Evolutionary conservation across 1,140 invertebrate genomes (phyloP).

Genomic region (Macrotrachela quadricornifera): DNA sequence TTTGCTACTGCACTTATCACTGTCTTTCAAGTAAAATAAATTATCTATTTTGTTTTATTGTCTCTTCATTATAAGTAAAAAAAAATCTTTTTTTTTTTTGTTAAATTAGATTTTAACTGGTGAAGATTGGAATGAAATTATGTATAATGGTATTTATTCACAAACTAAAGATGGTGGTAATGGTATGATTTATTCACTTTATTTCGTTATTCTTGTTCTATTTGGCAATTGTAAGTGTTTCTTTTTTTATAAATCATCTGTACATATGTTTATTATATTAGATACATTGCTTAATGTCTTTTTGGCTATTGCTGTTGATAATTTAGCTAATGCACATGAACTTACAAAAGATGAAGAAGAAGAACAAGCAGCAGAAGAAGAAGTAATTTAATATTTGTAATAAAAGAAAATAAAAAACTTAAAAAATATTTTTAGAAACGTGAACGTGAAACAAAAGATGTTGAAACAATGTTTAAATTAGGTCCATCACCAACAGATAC

Average conservation of each 20-base stretch:
- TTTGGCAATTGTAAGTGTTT: conserved; percentile 71
- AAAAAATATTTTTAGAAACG: too few species aligned
- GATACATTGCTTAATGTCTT: conserved; percentile 97
- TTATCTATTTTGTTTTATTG: neutral
- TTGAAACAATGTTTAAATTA: too few species aligned
- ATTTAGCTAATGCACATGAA: conserved; percentile 98
- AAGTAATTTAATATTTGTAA: conserved; percentile 8
- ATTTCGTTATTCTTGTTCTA: conserved; percentile 95
- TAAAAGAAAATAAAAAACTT: too few species aligned
- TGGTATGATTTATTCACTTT: conserved; percentile 88
- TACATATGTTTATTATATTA: conserved; percentile 12
- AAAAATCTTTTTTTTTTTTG: too few species aligned
- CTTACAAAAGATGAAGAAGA: conserved; percentile 96
- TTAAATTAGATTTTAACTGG: conserved; percentile 74
- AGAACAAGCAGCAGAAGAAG: conserved; percentile 50
- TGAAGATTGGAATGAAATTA: conserved; percentile 99
- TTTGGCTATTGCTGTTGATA: conserved; percentile 99
- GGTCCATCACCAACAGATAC: too few species aligned
- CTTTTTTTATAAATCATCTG: neutral
- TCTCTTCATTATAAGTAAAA: too few species aligned
- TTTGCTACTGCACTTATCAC: conserved; percentile 97
- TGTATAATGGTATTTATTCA: conserved; percentile 93
- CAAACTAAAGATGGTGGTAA: conserved; percentile 60
- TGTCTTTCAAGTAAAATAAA: conserved; percentile 71
- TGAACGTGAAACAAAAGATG: too few species aligned